These are phyloP conservation scores for Blennius ocellaris DNA, from an alignment of 2,113 vertebrate genomes.

Conservation along the genomic window DNA sequence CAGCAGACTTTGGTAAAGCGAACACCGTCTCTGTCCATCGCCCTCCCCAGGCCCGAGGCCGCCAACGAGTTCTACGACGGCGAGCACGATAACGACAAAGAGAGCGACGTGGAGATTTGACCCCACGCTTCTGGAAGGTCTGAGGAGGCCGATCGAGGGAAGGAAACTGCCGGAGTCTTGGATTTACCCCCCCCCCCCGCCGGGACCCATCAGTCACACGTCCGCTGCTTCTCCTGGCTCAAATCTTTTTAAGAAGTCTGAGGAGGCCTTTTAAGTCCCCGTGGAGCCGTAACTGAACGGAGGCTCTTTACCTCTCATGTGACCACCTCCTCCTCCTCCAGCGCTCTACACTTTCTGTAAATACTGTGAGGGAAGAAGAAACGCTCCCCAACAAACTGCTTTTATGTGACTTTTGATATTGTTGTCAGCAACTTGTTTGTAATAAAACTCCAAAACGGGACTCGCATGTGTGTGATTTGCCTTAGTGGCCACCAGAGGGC, in stretches of 20 bases:
- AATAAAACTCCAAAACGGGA: slow-evolving; percentile 34
- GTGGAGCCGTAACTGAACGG: neutral
- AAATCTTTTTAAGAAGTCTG: neutral
- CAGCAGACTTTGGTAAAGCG: too few species aligned
- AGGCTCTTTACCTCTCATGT: neutral
- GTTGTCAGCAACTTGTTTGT: slow-evolving; percentile 37
- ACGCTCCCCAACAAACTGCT: neutral
- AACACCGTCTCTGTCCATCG: neutral
- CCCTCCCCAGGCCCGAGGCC: slow-evolving; percentile 91
- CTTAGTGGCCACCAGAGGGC: slow-evolving; percentile 7
- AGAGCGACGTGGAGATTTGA: slow-evolving; percentile 97
- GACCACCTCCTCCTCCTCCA: too few species aligned
- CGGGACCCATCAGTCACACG: slow-evolving; percentile 12
- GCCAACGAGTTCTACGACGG: slow-evolving; percentile 97
- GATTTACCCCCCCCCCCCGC: neutral
- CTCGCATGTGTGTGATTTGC: neutral
- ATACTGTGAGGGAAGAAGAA: neutral
- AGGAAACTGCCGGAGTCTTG: too few species aligned
- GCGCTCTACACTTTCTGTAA: neutral
- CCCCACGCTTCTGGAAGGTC: neutral
- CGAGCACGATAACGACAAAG: slow-evolving; percentile 98
- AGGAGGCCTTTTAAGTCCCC: too few species aligned
- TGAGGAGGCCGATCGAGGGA: neutral
- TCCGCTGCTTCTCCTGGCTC: neutral
- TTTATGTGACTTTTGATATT: slow-evolving; percentile 37